Conservation (phyloP, 2,113 vertebrate species). For the Indicator maculatus region DNA sequence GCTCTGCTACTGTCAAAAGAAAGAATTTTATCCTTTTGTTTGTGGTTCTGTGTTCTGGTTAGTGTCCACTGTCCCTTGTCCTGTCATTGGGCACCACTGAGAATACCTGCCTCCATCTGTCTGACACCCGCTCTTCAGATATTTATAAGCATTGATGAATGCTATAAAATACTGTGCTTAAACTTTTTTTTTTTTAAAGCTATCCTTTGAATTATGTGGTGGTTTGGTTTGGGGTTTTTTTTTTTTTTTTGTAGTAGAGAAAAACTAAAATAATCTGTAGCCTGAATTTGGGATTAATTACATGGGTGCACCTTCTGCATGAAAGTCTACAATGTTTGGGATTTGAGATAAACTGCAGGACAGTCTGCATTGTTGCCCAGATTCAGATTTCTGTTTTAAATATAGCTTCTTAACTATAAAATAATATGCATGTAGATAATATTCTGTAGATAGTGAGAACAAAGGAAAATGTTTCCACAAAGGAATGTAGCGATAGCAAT, state of each 20-base stretch:
- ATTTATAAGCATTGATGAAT: background rate
- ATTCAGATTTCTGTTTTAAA: background rate
- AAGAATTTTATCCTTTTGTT: too few relatives aligned
- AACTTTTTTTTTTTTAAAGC: background rate
- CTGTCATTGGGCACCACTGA: too few relatives aligned
- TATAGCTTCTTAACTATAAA: background rate
- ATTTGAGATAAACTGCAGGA: background rate
- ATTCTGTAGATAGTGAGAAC: background rate
- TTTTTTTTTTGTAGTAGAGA: background rate
- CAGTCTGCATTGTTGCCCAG: background rate
- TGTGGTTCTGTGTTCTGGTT: too few relatives aligned
- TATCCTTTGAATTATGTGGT: background rate
- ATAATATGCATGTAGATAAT: background rate
- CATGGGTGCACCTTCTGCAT: background rate
- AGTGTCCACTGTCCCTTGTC: too few relatives aligned
- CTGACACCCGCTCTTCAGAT: too few relatives aligned
- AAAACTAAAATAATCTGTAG: background rate
- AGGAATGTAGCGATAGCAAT: background rate
- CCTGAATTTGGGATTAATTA: background rate
- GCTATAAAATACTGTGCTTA: background rate
- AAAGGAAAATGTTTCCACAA: background rate
- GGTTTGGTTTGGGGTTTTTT: background rate
- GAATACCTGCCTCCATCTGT: too few relatives aligned
- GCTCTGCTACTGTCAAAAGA: too few relatives aligned
- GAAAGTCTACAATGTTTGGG: background rate